Conservation (phyloP, 2,888 invertebrate genomes). For the Synergus umbraculus region DNA sequence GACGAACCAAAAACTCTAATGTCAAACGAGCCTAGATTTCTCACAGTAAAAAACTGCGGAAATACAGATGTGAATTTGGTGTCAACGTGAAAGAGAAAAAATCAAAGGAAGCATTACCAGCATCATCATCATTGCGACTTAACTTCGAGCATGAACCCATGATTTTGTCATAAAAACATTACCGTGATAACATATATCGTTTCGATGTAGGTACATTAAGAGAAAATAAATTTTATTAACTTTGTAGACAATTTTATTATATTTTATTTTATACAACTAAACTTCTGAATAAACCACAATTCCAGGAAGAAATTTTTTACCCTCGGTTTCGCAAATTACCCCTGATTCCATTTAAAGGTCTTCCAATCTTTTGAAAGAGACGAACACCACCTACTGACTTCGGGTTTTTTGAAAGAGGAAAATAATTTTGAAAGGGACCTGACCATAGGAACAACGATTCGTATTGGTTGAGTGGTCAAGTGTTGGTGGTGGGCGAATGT, state of each 20-base stretch:
- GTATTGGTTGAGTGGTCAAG: slow-evolving; percentile 53
- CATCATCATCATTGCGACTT: no score
- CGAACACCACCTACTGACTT: not conserved
- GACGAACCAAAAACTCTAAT: slow-evolving; percentile 83
- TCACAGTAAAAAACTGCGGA: slow-evolving; percentile 71
- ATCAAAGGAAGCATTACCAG: not conserved
- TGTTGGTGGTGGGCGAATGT: slow-evolving; percentile 67
- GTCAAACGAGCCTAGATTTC: slow-evolving; percentile 80
- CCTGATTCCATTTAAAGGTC: not conserved
- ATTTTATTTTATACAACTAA: not conserved
- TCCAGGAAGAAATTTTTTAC: no score
- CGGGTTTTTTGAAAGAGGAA: slow-evolving; percentile 24
- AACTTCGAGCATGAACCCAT: not conserved
- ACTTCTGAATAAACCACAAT: not conserved
- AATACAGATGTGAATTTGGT: slow-evolving; percentile 64
- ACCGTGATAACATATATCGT: not conserved
- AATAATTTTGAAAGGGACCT: slow-evolving; percentile 28
- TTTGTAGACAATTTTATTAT: not conserved
- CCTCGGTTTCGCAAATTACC: not conserved
- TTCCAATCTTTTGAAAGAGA: not conserved
- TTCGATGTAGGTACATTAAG: not conserved
- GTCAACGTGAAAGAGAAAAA: slow-evolving; percentile 59
- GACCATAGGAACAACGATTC: slow-evolving; percentile 48
- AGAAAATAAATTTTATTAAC: not conserved
- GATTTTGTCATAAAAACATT: not conserved